Conservation (phyloP, 1,140 invertebrate genomes). For the Hyposmocoma kahamanoa region DNA sequence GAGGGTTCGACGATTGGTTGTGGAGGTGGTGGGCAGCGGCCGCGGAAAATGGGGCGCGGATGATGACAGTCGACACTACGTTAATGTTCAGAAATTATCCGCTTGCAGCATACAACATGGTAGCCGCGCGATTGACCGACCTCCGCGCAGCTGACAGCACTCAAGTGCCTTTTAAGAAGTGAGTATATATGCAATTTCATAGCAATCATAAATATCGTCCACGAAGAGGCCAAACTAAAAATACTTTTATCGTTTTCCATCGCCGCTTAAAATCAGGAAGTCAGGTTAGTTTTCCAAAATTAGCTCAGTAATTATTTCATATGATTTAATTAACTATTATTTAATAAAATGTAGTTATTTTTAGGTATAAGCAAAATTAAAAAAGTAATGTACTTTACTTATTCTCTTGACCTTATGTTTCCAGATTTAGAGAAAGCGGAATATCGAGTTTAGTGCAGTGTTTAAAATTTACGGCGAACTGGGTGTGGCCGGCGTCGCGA, state of each 20-base stretch:
- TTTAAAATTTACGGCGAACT: conserved; percentile 78
- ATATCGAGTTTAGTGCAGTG: conserved; percentile 90
- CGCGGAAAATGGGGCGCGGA: no score
- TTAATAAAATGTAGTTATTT: no score
- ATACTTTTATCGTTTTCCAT: conserved; percentile 6
- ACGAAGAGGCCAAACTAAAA: not conserved
- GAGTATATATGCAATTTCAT: conserved; percentile 70
- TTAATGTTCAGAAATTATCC: conserved; percentile 79
- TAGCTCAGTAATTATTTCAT: no score
- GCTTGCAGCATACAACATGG: conserved; percentile 97
- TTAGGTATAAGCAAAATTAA: no score
- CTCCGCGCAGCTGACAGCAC: conserved; percentile 88
- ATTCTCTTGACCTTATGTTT: not conserved
- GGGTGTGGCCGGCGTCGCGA: conserved; percentile 80
- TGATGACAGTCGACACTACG: conserved; percentile 57
- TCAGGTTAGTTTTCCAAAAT: conserved; percentile 46
- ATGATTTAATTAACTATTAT: no score
- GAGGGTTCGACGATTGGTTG: no score
- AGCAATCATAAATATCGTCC: not conserved
- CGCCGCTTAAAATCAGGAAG: conserved; percentile 36
- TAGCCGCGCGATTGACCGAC: conserved; percentile 95
- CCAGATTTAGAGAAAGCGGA: conserved; percentile 93
- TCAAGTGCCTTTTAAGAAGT: conserved; percentile 99
- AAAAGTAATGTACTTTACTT: not conserved
- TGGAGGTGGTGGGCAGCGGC: no score